These are phyloP conservation scores for Pteruthius melanotis DNA, from an alignment of 2,113 vertebrate species.

Conservation along the genomic window DNA sequence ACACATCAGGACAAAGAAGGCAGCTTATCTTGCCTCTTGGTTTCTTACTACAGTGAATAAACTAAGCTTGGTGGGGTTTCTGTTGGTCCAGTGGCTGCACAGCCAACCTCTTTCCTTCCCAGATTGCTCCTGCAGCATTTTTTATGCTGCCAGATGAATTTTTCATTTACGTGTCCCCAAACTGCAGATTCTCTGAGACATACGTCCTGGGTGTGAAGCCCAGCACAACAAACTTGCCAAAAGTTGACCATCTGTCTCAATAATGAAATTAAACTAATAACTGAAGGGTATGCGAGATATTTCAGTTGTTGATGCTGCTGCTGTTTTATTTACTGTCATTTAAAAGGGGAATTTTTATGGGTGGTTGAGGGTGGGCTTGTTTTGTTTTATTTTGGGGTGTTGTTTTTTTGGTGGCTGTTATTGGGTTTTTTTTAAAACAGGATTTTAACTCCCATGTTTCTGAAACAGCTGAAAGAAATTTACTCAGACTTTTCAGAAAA, in stretches of 20 bases:
- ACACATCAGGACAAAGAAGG: neutral
- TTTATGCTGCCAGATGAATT: neutral
- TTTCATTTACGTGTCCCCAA: neutral
- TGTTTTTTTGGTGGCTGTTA: neutral
- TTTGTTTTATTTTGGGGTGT: neutral
- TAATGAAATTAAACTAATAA: neutral
- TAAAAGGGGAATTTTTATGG: neutral
- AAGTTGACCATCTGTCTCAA: neutral
- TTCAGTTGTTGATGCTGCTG: neutral
- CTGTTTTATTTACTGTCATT: neutral
- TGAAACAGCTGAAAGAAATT: neutral
- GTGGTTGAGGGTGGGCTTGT: neutral
- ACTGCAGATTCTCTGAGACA: neutral
- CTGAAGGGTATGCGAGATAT: neutral
- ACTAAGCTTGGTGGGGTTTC: neutral
- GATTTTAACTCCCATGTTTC: neutral
- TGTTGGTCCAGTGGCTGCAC: neutral
- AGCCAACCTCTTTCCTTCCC: neutral
- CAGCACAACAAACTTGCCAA: neutral
- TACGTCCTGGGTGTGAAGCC: neutral
- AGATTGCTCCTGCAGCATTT: fast-evolving
- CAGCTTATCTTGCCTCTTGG: neutral
- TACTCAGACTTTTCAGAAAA: neutral
- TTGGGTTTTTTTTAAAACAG: neutral
- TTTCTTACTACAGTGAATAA: neutral